Evolutionary conservation across 1,140 invertebrate genomes (phyloP).

Genomic region (Leptestheria dahalacensis): DNA sequence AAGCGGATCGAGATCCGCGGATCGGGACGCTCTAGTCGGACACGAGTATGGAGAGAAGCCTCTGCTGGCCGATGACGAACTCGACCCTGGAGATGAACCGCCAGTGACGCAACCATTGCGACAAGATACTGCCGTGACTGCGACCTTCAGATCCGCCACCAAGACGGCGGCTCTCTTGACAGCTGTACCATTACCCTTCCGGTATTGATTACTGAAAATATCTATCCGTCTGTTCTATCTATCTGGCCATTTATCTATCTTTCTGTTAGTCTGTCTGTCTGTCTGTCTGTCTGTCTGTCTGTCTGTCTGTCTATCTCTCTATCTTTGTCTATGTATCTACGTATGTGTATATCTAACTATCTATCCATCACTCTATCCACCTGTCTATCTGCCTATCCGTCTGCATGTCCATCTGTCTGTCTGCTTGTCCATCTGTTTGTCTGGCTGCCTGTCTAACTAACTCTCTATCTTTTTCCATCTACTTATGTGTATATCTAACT

Average conservation of each 20-base stretch:
- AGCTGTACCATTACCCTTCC: slow-evolving; percentile 25
- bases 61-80: slow-evolving; percentile 58
- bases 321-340: no score
- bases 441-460: no score
- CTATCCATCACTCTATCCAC: no score
- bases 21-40: slow-evolving; percentile 40
- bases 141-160: slow-evolving; percentile 9
- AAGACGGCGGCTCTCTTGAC: slow-evolving; percentile 18
- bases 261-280: no score
- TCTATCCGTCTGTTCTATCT: not conserved
- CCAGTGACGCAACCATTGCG: slow-evolving; percentile 23
- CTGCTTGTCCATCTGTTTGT: no score
- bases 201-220: slow-evolving; percentile 15
- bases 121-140: slow-evolving; percentile 10
- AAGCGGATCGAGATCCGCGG: slow-evolving; percentile 19
- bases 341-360: no score
- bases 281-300: no score
- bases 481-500: no score
- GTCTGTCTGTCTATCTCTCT: no score
- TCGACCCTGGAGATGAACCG: slow-evolving; percentile 43
- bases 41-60: slow-evolving; percentile 66
- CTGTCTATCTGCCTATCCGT: no score
- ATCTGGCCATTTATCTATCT: not conserved
- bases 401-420: no score
- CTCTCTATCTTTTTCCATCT: no score